A percentile compares a stretch with the other conserved stretches of the same genome.
Conservation (phyloP, 2,888 invertebrate species). For the Aphrophora alni region DNA sequence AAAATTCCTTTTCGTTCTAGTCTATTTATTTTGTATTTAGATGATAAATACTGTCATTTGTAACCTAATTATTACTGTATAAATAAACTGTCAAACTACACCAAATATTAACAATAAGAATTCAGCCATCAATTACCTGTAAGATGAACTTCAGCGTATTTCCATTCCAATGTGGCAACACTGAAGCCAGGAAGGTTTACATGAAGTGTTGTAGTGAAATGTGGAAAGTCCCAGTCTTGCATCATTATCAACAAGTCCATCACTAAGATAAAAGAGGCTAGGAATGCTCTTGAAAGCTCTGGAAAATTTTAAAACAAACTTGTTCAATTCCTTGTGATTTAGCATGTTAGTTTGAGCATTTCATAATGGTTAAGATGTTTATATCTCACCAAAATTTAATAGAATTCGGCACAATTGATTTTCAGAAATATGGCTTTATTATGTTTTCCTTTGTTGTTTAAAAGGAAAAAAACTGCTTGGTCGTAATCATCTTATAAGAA, state of each 20-base stretch:
- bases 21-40: no score
- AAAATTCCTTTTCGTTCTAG: no score
- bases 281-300: constrained; percentile 60
- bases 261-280: constrained; percentile 61
- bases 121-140: constrained; percentile 58
- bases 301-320: constrained; percentile 34
- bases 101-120: no score
- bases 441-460: no score
- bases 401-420: not conserved
- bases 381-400: no score
- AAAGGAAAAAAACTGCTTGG: no score
- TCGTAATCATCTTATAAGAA: no score
- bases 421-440: no score
- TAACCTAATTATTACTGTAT: no score
- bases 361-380: not conserved
- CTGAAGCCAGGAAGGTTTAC: constrained; percentile 60
- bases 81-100: no score
- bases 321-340: not conserved
- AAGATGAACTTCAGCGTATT: constrained; percentile 58
- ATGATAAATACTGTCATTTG: no score
- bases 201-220: constrained; percentile 61
- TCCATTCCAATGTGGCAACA: constrained; percentile 54
- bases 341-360: not conserved
- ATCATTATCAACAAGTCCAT: constrained; percentile 61
- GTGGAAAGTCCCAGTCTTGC: constrained; percentile 64